Conservation (phyloP, 2,113 vertebrate species). For the Ascaphus truei region DNA sequence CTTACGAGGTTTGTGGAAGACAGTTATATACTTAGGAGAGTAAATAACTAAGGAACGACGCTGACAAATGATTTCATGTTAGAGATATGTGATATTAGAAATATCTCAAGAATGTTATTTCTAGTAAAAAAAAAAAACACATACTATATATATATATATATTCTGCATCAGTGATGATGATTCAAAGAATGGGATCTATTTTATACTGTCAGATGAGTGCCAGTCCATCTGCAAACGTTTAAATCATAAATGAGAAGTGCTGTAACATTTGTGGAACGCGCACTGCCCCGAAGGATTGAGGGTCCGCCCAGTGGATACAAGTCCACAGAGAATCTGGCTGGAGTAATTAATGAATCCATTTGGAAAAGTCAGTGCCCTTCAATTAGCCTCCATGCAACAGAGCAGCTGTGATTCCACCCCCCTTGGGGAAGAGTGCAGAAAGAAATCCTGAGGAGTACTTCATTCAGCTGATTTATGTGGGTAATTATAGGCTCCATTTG, state of each 20-base stretch:
- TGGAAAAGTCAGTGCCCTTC: constrained; percentile 66
- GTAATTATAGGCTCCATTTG: constrained; percentile 62
- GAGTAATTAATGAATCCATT: constrained; percentile 74
- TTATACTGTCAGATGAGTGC: constrained; percentile 12
- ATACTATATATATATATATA: no score
- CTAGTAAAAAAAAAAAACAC: no score
- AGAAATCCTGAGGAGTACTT: constrained; percentile 63
- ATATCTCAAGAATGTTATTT: no score
- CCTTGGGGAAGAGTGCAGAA: constrained; percentile 54
- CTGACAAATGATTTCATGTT: no score
- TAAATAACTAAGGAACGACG: no score
- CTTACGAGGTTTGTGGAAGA: no score
- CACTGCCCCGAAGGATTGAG: constrained; percentile 26
- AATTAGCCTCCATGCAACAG: constrained; percentile 60
- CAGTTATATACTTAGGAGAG: no score
- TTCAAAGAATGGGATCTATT: not conserved
- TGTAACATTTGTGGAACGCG: constrained; percentile 35
- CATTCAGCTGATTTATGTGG: constrained; percentile 59
- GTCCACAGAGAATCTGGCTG: constrained; percentile 47
- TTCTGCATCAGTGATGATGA: no score
- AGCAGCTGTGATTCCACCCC: constrained; percentile 71
- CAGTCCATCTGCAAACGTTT: constrained; percentile 48
- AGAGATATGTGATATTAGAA: no score
- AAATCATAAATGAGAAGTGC: constrained; percentile 26
- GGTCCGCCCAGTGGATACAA: constrained; percentile 54